Evolutionary conservation across 2,888 invertebrate genomes (phyloP), one percentile per base, ranked within the genome.

Genomic region (Dryocosmus kuriphilus): DNA sequence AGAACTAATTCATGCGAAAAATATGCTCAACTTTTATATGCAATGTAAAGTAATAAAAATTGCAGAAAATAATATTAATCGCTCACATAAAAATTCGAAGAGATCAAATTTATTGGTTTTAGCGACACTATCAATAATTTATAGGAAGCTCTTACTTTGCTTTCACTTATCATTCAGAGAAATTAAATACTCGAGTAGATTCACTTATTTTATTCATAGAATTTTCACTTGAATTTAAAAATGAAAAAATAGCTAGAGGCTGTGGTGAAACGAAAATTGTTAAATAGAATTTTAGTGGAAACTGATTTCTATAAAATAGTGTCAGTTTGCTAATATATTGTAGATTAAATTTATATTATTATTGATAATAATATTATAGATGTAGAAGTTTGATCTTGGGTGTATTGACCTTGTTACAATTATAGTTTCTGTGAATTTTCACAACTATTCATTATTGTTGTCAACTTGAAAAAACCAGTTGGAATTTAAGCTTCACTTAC

Each of bases 81-180:
- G 16, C 24, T 30, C 30, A 41, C 46, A 46, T 67, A 30, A 67
- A 67, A 67, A 46, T 67, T 67, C 8, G 41, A 67, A 67, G 46
- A 67, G 24, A 67, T 71, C 51, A n/a, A 32, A 51, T 71, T 71
- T n/a, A 27, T 71, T 71, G 30, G 51, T 51, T 71, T 35, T 14
- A 22, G 30, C 30, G 9, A 55, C 27, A 30, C 27, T 22, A 71
- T 71, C 71, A 71, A 71, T 71, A 51, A 71, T 71, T 71, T 71
- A 71, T 71, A 71, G 71, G 32, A 71, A 67, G 41, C 67, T 24
- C 41, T 67, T 46, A 71, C 30, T 71, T 71, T 71, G 71, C 46
- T 71, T 71, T 71, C 71, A 55, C 71, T 71, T 71, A 30, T 71
- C 51, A 55, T 55, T 14, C 55, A 51, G 71, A 51, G 71, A 71